Conservation (phyloP, 2,888 invertebrate species). For the Lottia scabra region DNA sequence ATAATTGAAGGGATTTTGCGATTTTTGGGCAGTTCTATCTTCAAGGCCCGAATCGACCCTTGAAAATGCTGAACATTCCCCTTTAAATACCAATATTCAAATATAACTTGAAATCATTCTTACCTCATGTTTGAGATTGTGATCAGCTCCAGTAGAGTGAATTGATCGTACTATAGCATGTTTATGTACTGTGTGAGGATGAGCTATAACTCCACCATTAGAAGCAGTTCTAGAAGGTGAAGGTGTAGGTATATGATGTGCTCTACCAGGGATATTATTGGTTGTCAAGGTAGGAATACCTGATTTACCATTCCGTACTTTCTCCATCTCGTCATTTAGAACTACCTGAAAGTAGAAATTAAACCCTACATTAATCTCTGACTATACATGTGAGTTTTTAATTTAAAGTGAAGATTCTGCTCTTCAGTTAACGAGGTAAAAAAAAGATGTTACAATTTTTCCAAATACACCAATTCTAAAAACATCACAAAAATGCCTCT, state of each 20-base stretch:
- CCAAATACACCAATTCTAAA: no score
- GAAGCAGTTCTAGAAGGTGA: neutral
- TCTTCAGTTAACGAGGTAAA: no score
- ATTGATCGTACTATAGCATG: slow-evolving; percentile 2
- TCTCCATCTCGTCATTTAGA: neutral
- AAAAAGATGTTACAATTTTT: no score
- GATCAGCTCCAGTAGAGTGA: neutral
- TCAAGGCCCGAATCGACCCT: no score
- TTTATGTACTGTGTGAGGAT: neutral
- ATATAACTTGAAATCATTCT: neutral
- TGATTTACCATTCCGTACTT: neutral
- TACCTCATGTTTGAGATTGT: neutral
- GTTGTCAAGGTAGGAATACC: neutral
- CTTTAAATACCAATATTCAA: no score
- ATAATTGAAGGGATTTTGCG: no score
- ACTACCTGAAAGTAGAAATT: neutral
- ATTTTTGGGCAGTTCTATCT: no score
- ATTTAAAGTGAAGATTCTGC: no score
- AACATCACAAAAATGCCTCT: no score
- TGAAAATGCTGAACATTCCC: no score
- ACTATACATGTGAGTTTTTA: no score
- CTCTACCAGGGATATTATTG: neutral
- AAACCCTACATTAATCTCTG: no score
- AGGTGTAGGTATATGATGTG: neutral
- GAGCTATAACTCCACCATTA: neutral